Evolutionary conservation across 2,797 vertebrate genomes (phyloP).

Genomic region (Falco biarmicus): DNA sequence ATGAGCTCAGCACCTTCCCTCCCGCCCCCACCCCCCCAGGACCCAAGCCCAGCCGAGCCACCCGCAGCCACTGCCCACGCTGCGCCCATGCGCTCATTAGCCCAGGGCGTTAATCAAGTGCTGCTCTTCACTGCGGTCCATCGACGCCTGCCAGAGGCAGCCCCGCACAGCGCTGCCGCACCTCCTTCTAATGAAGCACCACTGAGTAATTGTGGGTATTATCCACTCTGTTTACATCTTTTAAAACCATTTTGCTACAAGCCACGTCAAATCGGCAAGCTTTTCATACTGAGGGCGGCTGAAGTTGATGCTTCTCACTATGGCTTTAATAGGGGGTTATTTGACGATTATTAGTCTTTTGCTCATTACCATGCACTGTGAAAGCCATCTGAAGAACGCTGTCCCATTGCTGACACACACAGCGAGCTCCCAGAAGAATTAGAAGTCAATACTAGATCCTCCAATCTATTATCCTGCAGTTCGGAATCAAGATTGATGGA

Average conservation of each 20-base stretch:
- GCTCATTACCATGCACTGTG: slow-evolving; percentile 78
- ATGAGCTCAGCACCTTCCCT: not conserved
- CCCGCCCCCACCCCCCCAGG: not conserved
- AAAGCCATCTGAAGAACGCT: slow-evolving; percentile 47
- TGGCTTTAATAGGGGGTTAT: slow-evolving; percentile 76
- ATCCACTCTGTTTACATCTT: slow-evolving; percentile 10
- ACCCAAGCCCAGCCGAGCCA: not conserved
- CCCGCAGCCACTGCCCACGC: not conserved
- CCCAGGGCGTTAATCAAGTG: slow-evolving; percentile 21
- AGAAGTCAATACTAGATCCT: not conserved
- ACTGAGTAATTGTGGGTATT: not conserved
- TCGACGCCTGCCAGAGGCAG: not conserved
- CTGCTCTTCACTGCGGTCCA: not conserved
- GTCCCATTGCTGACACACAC: not conserved
- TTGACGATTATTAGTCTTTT: slow-evolving; percentile 75
- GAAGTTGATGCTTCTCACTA: slow-evolving; percentile 13
- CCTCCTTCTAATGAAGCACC: slow-evolving; percentile 41
- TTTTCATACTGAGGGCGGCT: not conserved
- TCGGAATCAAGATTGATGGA: not conserved
- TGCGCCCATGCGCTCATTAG: not conserved
- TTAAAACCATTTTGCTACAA: not conserved
- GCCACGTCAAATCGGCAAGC: not conserved
- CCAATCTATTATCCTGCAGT: not conserved
- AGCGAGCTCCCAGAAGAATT: not conserved
- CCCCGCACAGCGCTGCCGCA: not conserved